Evolutionary conservation across 2,797 vertebrate genomes (phyloP), one percentile per base, ranked within the genome.

Genomic region (Acanthurus tractus): DNA sequence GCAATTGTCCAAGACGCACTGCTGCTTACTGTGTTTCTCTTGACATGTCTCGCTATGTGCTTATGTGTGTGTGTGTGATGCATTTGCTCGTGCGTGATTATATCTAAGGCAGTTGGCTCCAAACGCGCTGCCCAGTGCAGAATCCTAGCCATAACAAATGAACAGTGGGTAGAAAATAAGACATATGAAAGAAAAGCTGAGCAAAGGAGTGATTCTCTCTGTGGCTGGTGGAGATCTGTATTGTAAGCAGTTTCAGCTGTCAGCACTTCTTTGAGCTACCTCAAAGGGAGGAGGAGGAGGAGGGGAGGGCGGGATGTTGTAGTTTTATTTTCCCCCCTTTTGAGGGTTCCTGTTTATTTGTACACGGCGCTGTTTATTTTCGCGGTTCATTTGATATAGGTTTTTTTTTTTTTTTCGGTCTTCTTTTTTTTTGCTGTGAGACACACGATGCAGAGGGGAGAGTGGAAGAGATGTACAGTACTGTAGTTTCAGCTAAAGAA

Each of bases 161-260:
- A 94, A 93, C 90, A 88, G 87, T 89, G 91, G 83, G 88, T 83
- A 88, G 84, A 93, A 93, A 94, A 93, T 93, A 93, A 95, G 94
- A 95, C 93, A 92, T 94, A 93, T 93, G 92, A 94, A 94, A 93
- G 93, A 93, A 93, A 93, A 94, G 93, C 93, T 93, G 93, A 95
- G 93, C 92, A 94, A 94, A 94, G 92, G 90, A 91, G 88, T 92
- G 93, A 94, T 95, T 93, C 94, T 93, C 92, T 91, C 88, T 86
- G 70, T 89, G 85, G 87, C 90, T 92, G 87, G 72, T 85, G 81
- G 92, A 94, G 93, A 95, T 94, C 88, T 95, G 94, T 95, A 92
- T 92, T 95, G 94, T 95, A 94, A 96, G 95, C 93, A 95, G 86
- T 94, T 97, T 96, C 92, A 95, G 91, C 88, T 95, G 96, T 96